Base-by-base conservation (phyloP, 2,888 invertebrate species). In the Coleophora flavipennella region DNA sequence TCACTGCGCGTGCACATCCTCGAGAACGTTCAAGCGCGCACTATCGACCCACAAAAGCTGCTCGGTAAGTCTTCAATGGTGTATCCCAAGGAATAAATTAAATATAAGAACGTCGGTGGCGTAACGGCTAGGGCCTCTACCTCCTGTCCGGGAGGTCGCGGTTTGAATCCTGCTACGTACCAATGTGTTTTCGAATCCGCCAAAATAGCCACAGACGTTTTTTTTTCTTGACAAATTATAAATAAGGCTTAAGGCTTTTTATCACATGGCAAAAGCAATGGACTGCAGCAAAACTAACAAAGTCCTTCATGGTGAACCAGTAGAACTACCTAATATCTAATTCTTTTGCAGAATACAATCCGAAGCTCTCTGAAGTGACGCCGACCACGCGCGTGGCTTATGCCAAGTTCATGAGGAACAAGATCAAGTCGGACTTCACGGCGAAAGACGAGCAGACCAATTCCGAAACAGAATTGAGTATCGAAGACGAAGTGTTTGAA, bases 321-420 rank as follows among this genome's bases (percentile, higher is more conserved):
- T n/a, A n/a, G n/a, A n/a, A n/a, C n/a, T n/a, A n/a, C n/a, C n/a
- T 20, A 20, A 20, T 4, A 20, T 20, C 3, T 32, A 39, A 35
- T 38, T 37, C 26, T 13, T 48, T 67, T 59, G n/a, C 59, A 89
- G 92, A 92, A 69, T 94, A 90, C 71, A 95, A 95, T 79, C 94
- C 94, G 0, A 91, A 91, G 51, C 76, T 95, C 27, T 88, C 90
- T 1, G 88, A 88, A 0, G 90, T 94, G 1, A 90, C 93, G 1
- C 91, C 92, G 1, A 90, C 91, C 1, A 92, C 94, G 0, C 86
- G 94, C 53, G 89, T 94, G 11, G 95, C 95, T 0, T 95, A 95
- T 55, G 94, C 93, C 38, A 95, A 94, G 72, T 95, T 95, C 66
- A 95, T 95, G 90, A 89, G 90, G 45, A 89, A 87, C 61, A 91